Conservation (phyloP, 2,888 invertebrate genomes). For the Lacanobia wlatinum region DNA sequence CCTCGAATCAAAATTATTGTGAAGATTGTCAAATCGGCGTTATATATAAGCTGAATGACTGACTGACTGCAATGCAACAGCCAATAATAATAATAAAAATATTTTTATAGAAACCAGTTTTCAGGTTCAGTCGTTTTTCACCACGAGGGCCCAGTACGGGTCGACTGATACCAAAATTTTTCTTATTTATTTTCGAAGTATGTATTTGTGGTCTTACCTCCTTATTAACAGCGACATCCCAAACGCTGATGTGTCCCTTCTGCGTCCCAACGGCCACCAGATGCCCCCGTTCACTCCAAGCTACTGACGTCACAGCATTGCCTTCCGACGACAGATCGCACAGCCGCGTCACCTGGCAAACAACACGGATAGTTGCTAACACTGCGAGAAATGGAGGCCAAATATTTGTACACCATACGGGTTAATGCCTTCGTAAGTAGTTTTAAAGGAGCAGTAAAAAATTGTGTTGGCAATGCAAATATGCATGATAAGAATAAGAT, state of each 20-base stretch:
- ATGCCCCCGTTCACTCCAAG: conserved; percentile 99
- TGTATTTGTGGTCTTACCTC: conserved; percentile 87
- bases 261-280: conserved; percentile 99
- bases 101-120: too few relatives aligned
- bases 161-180: too few relatives aligned
- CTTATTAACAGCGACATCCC: conserved; percentile 99
- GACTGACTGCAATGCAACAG: too few relatives aligned
- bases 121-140: too few relatives aligned
- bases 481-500: conserved; percentile 6
- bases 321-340: conserved; percentile 98
- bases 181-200: too few relatives aligned
- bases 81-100: too few relatives aligned
- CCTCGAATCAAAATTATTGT: neutral
- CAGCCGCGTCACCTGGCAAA: conserved; percentile 94
- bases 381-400: conserved; percentile 40
- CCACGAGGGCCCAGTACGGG: too few relatives aligned
- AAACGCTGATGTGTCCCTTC: conserved; percentile 98
- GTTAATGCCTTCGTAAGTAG: conserved; percentile 54
- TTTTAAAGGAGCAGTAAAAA: conserved; percentile 40
- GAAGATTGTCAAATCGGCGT: too few relatives aligned
- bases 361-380: conserved; percentile 39
- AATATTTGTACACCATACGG: conserved; percentile 53
- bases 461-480: conserved; percentile 36
- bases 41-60: too few relatives aligned
- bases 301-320: conserved; percentile 99